Base-by-base conservation (phyloP, 2,113 vertebrate genomes). In the Apeltes quadracus region DNA sequence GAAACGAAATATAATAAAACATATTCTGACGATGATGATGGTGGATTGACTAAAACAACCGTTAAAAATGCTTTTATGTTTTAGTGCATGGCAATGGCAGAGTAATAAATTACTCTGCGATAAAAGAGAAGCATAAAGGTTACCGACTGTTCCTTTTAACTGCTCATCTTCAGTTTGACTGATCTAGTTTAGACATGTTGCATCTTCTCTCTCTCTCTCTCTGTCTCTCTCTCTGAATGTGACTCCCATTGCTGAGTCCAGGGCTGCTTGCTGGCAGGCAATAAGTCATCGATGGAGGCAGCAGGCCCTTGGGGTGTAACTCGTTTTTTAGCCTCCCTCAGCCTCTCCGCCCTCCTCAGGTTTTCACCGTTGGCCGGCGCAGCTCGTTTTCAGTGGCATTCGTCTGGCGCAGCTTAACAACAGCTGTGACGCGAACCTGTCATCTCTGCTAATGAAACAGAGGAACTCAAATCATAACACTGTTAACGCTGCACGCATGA, bases 131-230 rank as follows among this genome's bases (percentile, higher is more conserved):
- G 38, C 39, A 23, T 11, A 22, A n/a, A 44, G 43, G 56, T 68
- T 64, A 64, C 41, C 43, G 56, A 78, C 59, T 80, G 76, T 64
- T 61, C 58, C 23, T 75, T 82, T 70, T 70, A 83, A 86, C 68
- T n/a, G 36, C 79, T 81, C 55, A 54, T 54, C 61, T 67, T 29
- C 68, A 53, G 64, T 74, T 62, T 64, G 38, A 69, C 48, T 4
- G 23, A 54, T 91, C 91, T 72, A 78, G 85, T 89, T 90, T 89
- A 87, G 80, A 91, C 90, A 88, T 61, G 90, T 89, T 71, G 65
- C 56, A 65, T 54, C 76, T 63, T 83, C 10, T n/a, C 11, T 57
- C 29, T 13, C 29, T 57, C 61, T 76, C 48, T 69, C 61, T 55
- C 48, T 55, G 12, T 14, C 57, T 58, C 71, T 51, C 76, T 73